These are phyloP conservation scores for Pseudochaenichthys georgianus DNA, from an alignment of 2,797 vertebrate genomes.

Conservation along the genomic window DNA sequence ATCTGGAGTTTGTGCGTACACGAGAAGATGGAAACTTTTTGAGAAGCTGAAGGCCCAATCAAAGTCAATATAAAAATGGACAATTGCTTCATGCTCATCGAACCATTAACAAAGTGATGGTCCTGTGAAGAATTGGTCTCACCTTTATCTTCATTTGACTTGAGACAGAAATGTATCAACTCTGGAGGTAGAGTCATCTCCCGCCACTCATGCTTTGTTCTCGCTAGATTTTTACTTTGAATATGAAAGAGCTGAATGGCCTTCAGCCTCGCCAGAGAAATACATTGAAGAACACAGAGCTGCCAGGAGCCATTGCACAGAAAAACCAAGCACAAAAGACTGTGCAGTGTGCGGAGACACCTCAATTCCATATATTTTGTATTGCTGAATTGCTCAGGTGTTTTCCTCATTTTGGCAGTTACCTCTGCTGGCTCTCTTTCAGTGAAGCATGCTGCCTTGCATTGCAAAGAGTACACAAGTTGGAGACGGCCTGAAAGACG, in stretches of 20 bases:
- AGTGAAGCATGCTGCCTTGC: conserved; percentile 11
- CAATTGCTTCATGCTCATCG: conserved; percentile 1
- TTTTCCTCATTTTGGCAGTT: conserved; percentile 60
- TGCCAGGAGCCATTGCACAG: conserved; percentile 30
- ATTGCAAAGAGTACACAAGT: conserved; percentile 39
- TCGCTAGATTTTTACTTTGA: conserved; percentile 32
- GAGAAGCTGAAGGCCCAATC: neutral
- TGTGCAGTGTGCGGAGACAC: conserved; percentile 18
- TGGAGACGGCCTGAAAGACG: conserved; percentile 25
- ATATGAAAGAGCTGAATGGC: conserved; percentile 23
- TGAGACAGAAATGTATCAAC: conserved; percentile 10
- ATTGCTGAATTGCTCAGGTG: conserved; percentile 54
- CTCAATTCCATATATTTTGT: conserved; percentile 63
- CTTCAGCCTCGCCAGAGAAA: conserved; percentile 44
- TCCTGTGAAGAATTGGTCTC: conserved; percentile 4
- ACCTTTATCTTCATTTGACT: conserved; percentile 14
- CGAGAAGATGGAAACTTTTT: neutral
- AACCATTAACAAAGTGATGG: neutral
- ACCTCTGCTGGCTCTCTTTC: conserved; percentile 37
- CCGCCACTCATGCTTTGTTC: conserved; percentile 32
- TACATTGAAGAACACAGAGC: conserved; percentile 18
- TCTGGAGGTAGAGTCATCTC: conserved; percentile 6
- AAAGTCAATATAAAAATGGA: neutral
- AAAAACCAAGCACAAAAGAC: conserved; percentile 49
- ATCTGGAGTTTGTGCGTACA: conserved; percentile 20